Percentiles rank a stretch among this genome's conserved stretches.
Evolutionary conservation across 2,113 vertebrate genomes (phyloP).

Genomic region (Ictalurus punctatus): DNA sequence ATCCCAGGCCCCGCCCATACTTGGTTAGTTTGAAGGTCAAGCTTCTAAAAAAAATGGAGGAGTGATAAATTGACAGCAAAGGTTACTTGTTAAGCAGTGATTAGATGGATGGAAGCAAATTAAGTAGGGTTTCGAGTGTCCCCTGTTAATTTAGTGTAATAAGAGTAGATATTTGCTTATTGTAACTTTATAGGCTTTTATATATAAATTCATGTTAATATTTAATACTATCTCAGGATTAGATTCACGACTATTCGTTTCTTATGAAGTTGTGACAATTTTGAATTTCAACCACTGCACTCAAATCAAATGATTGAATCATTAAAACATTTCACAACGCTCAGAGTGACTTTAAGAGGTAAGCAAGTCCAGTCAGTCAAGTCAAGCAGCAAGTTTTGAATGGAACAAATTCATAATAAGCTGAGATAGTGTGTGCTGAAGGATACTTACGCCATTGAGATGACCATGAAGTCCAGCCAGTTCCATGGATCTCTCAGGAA

Average conservation of each 20-base stretch:
- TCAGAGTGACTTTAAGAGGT: background rate
- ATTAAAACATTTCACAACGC: background rate
- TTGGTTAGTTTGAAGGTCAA: constrained; percentile 1
- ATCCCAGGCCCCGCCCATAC: background rate
- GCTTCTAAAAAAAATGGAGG: background rate
- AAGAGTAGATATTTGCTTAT: background rate
- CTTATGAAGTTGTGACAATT: background rate
- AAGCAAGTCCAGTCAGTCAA: too few species aligned
- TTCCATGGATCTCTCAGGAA: constrained; percentile 88
- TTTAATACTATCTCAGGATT: background rate
- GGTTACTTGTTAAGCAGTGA: background rate
- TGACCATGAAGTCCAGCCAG: constrained; percentile 90
- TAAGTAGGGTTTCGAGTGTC: background rate
- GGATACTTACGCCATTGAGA: constrained; percentile 88
- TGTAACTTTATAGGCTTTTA: background rate
- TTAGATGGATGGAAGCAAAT: background rate
- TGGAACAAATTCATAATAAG: background rate
- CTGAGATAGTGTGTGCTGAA: background rate
- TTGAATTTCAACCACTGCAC: background rate
- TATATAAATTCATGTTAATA: background rate
- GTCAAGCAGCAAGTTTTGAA: background rate
- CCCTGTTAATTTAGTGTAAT: background rate
- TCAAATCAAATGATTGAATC: background rate
- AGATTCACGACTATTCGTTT: background rate
- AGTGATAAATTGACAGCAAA: background rate